Percentiles rank a stretch among this genome's conserved stretches.
These are phyloP conservation scores for Sarcophaga subvicina DNA, from an alignment of 2,888 invertebrate species.

Conservation along the genomic window DNA sequence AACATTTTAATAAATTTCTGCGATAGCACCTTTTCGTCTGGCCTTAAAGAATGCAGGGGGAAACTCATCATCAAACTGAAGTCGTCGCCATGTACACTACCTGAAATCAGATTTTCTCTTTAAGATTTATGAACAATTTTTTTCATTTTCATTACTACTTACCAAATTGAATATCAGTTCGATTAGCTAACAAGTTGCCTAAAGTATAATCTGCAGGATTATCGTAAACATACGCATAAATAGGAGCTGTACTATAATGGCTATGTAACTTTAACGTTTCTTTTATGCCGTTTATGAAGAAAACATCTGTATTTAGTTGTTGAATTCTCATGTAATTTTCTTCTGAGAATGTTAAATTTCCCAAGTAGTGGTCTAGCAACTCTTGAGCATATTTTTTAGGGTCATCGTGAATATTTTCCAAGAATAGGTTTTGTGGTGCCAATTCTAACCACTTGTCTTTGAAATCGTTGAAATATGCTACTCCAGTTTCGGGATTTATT, in stretches of 20 bases:
- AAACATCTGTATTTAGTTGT: conserved; percentile 85
- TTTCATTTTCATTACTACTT: conserved; percentile 73
- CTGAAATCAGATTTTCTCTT: conserved; percentile 30
- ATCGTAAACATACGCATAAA: conserved; percentile 85
- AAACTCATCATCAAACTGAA: conserved; percentile 58
- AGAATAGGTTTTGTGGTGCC: conserved; percentile 65
- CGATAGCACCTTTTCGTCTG: conserved; percentile 59
- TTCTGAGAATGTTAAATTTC: conserved; percentile 82
- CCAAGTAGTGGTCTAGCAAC: conserved; percentile 76
- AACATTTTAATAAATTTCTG: conserved; percentile 66
- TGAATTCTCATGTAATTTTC: conserved; percentile 79
- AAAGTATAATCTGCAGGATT: conserved; percentile 84
- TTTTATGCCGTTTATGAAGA: conserved; percentile 84
- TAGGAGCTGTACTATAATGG: conserved; percentile 82
- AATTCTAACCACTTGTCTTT: conserved; percentile 84
- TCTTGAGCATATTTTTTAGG: conserved; percentile 48
- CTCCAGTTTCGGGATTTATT: conserved; percentile 73
- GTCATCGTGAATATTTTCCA: conserved; percentile 52
- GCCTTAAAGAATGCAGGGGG: conserved; percentile 37
- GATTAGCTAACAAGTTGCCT: conserved; percentile 82
- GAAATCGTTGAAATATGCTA: conserved; percentile 78
- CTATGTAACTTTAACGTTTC: conserved; percentile 85
- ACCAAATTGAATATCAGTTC: conserved; percentile 82
- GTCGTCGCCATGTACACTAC: conserved; percentile 68
- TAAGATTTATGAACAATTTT: background rate